Conservation (phyloP, 2,888 invertebrate species). For the Dryococelus australis region DNA sequence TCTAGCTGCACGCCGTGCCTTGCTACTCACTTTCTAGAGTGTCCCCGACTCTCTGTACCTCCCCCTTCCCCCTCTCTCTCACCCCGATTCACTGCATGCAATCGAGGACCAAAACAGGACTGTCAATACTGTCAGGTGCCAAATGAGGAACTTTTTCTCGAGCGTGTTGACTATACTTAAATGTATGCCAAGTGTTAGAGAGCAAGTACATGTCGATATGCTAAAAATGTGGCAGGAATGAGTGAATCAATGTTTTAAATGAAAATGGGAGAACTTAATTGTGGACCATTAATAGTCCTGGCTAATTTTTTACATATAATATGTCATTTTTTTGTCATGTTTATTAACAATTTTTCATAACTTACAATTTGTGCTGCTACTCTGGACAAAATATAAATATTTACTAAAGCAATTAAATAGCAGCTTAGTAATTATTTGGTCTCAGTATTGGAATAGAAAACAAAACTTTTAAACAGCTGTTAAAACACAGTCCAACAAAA, state of each 20-base stretch:
- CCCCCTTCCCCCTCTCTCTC: not conserved
- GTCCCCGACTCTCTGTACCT: not conserved
- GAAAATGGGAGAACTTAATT: not conserved
- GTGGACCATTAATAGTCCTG: not conserved
- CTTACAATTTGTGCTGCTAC: not conserved
- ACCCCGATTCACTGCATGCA: not conserved
- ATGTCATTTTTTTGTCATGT: not conserved
- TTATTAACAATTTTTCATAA: not conserved
- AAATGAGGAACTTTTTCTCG: not conserved
- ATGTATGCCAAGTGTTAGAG: not conserved
- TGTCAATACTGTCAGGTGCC: not conserved
- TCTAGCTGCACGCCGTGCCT: constrained; percentile 58
- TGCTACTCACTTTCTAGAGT: constrained; percentile 32
- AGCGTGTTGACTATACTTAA: not conserved
- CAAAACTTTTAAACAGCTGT: not conserved
- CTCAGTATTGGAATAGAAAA: not conserved
- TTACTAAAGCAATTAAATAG: not conserved
- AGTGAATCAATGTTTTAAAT: not conserved
- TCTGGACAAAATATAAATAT: not conserved
- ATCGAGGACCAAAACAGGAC: not conserved
- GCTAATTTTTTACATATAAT: not conserved
- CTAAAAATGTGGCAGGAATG: not conserved
- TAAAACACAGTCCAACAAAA: not conserved
- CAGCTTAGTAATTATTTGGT: not conserved
- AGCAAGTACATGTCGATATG: not conserved